phyloP scores from a whole-genome alignment of 2,888 invertebrate species.

The Catotricha subobsoleta region DNA sequence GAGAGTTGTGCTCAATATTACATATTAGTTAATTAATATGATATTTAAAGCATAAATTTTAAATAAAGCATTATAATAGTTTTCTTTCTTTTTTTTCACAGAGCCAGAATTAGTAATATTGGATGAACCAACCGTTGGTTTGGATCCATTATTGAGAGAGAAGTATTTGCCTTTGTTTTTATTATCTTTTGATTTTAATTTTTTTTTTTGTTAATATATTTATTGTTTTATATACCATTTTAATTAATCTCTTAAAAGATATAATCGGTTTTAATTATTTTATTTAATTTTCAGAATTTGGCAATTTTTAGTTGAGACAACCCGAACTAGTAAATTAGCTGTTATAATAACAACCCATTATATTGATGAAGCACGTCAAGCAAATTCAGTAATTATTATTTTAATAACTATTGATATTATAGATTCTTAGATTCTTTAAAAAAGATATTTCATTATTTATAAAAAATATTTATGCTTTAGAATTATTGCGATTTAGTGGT shows the following conservation, averaged over 20 bases:
- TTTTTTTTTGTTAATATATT: neutral
- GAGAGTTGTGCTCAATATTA: no score
- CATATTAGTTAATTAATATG: no score
- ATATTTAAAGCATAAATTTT: no score
- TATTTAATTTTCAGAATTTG: slow-evolving; percentile 51
- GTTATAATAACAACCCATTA: slow-evolving; percentile 90
- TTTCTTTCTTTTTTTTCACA: no score
- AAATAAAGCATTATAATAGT: no score
- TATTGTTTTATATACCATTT: no score
- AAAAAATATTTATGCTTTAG: no score
- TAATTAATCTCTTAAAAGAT: no score
- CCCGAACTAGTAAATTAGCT: slow-evolving; percentile 49
- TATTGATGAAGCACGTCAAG: slow-evolving; percentile 78
- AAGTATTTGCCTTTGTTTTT: slow-evolving; percentile 34
- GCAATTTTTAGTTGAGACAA: slow-evolving; percentile 60
- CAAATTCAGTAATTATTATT: slow-evolving; percentile 43
- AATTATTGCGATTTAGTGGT: no score
- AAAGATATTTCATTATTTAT: no score
- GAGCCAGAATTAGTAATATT: slow-evolving; percentile 74
- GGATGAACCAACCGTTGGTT: slow-evolving; percentile 88
- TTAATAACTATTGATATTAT: no score
- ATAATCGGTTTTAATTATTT: slow-evolving; percentile 1
- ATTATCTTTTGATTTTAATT: neutral
- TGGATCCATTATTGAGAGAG: slow-evolving; percentile 75
- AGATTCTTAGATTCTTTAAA: no score